Conservation (phyloP, 2,113 vertebrate genomes). For the Mesembrinibis cayennensis region DNA sequence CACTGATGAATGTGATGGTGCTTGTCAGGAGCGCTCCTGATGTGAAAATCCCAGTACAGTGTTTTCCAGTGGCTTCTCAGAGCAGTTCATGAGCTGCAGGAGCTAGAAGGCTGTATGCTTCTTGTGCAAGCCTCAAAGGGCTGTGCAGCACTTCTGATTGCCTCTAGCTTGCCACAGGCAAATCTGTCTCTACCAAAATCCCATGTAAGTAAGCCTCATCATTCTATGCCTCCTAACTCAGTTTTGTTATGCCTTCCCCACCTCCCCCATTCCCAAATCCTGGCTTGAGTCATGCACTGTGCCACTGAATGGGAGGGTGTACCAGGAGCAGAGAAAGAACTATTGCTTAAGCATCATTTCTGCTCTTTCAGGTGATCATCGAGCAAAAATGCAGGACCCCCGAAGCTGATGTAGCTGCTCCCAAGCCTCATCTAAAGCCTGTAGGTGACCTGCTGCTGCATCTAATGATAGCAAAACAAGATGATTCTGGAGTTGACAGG, state of each 20-base stretch:
- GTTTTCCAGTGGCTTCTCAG: neutral
- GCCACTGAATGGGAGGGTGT: neutral
- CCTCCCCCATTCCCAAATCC: neutral
- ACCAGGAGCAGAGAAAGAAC: neutral
- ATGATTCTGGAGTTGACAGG: neutral
- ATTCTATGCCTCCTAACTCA: neutral
- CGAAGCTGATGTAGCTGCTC: neutral
- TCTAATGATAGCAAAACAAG: neutral
- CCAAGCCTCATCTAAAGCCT: neutral
- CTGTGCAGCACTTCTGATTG: neutral
- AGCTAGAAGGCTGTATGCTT: neutral
- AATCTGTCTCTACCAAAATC: neutral
- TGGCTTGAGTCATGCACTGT: neutral
- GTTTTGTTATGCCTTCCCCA: neutral
- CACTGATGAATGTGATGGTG: neutral
- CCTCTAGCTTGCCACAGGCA: neutral
- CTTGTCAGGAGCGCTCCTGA: neutral
- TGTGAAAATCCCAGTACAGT: neutral
- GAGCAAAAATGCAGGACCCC: neutral
- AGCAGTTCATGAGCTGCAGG: neutral
- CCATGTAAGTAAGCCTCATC: neutral
- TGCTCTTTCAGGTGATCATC: constrained; percentile 12
- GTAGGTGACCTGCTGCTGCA: constrained; percentile 1
- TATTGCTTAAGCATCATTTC: neutral
- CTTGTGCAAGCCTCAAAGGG: neutral